Evolutionary conservation across 2,888 invertebrate genomes (phyloP).

Genomic region (Amblyjoppa proteus): DNA sequence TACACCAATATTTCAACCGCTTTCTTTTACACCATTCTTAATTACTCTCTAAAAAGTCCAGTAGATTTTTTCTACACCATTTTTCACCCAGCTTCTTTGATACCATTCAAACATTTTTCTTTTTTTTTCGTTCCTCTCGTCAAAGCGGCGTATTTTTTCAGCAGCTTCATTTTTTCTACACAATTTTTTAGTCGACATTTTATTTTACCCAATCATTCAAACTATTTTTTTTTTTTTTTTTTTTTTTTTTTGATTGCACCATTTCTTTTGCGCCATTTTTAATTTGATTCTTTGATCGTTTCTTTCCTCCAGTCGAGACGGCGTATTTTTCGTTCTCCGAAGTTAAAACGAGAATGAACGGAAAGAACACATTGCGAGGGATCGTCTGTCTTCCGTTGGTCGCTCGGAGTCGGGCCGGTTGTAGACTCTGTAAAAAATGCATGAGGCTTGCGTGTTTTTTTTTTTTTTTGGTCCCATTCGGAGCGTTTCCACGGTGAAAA

Average conservation of each 20-base stretch:
- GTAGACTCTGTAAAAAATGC: slow-evolving; percentile 27
- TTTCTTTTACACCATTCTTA: neutral
- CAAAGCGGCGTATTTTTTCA: no score
- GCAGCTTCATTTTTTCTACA: no score
- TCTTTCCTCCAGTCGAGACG: neutral
- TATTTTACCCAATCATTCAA: neutral
- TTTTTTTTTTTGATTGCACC: no score
- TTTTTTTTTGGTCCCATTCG: neutral
- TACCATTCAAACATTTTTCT: no score
- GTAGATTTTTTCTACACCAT: no score
- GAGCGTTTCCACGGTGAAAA: neutral
- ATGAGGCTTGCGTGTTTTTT: slow-evolving; percentile 16
- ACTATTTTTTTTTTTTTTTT: neutral
- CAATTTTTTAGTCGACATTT: no score
- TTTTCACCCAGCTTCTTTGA: no score
- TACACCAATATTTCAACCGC: no score
- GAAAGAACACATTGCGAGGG: neutral
- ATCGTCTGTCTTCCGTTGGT: neutral
- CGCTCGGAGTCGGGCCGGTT: neutral
- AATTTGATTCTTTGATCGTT: neutral
- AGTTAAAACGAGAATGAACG: neutral
- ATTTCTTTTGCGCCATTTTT: no score
- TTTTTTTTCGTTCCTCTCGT: no score
- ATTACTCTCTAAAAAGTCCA: neutral
- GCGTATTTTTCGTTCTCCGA: neutral